Evolutionary conservation across 2,888 invertebrate genomes (phyloP), one percentile per base, ranked within the genome.

Genomic region (Temnothorax unifasciatus): DNA sequence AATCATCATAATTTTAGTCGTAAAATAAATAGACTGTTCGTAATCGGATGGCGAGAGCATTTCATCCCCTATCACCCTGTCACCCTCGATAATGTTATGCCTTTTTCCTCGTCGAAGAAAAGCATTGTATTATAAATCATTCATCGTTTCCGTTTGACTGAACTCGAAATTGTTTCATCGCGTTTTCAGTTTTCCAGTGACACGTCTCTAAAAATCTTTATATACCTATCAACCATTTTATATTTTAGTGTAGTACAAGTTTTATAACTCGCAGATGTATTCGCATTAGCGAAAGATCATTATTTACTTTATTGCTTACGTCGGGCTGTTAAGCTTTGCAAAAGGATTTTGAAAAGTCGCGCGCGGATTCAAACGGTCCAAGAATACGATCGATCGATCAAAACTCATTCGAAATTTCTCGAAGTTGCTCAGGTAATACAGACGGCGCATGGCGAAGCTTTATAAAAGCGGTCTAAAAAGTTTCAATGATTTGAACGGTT

Each of bases 381-480:
- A 68, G 21, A 44, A 41, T 44, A 44, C 44, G 34, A 38, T 38
- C 34, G 34, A 63, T 63, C 38, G 66, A 66, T 66, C 8, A 44
- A 64, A 64, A 44, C 18, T 68, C 18, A 47, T 47, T 44, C 15
- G 64, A 66, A 44, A 66, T 66, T 47, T 44, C 5, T 47, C 66
- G 25, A 47, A 47, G 66, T 47, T 47, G 5, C 11, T 68, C 18
- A 29, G 1, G 41, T 4, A 64, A 21, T 64, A 64, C 8, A 8
- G 41, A 21, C 41, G 41, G 21, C 13, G 68, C 21, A 9, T 25
- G 44, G 66, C 6, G 4, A 44, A 25, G 44, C 18, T 68, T 66
- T 41, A 41, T 54, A 25, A 25, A 54, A 57, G 54, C 6, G 25
- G 6, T 64, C 21, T 68, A 68, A 68, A 29, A 29, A 29, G 52